These are phyloP conservation scores for Hydropsyche betteni DNA, from an alignment of 2,888 invertebrate genomes.

Conservation along the genomic window DNA sequence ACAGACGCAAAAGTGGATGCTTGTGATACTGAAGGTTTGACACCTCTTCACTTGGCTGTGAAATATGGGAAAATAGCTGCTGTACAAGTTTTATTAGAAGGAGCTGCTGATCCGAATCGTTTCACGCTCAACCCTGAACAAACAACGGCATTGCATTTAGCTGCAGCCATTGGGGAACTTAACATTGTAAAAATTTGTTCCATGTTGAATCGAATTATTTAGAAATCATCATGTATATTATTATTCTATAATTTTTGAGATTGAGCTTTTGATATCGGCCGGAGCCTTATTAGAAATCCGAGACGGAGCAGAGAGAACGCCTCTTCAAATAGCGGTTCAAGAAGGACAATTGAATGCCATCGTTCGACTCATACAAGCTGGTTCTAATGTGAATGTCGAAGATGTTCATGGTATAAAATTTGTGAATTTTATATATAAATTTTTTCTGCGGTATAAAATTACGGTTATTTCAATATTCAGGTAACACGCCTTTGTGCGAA, in stretches of 20 bases:
- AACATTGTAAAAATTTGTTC: conserved; percentile 60
- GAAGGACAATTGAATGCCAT: conserved; percentile 63
- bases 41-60: conserved; percentile 75
- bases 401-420: conserved; percentile 68
- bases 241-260: conserved; percentile 56
- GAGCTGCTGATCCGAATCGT: conserved; percentile 69
- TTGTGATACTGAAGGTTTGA: conserved; percentile 71
- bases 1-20: conserved; percentile 72
- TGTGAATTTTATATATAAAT: conserved; percentile 23
- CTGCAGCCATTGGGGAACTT: conserved; percentile 67
- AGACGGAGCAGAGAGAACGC: conserved; percentile 69
- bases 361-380: conserved; percentile 65
- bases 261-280: conserved; percentile 64
- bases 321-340: conserved; percentile 62
- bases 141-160: conserved; percentile 71
- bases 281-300: conserved; percentile 69
- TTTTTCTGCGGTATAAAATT: conserved; percentile 51
- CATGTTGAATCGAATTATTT: not conserved
- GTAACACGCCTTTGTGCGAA: conserved; percentile 75
- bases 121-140: conserved; percentile 66
- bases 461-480: conserved; percentile 56
- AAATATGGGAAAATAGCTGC: conserved; percentile 68
- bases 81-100: conserved; percentile 65
- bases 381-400: conserved; percentile 73
- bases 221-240: not conserved